A percentile compares a stretch with the other conserved stretches of the same genome.
Evolutionary conservation across 2,113 vertebrate genomes (phyloP).

Genomic region (Typhlomys cinereus): DNA sequence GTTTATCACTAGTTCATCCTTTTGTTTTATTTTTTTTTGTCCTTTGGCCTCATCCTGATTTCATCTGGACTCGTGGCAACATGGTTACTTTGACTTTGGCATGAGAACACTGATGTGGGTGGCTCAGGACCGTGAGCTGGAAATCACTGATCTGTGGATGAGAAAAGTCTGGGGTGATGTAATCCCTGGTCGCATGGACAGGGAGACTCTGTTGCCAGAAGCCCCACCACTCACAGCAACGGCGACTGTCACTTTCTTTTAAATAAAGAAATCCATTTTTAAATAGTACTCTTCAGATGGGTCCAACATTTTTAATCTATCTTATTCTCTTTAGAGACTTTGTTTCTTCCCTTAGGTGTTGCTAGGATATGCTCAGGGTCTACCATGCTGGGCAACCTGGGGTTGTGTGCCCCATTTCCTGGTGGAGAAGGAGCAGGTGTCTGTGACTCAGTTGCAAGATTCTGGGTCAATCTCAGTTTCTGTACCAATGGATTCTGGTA

Average conservation of each 20-base stretch:
- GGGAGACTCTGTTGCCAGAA: background rate
- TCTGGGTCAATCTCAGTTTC: background rate
- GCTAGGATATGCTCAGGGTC: background rate
- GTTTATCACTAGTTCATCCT: background rate
- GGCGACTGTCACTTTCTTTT: background rate
- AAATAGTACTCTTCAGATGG: background rate
- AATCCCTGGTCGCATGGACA: background rate
- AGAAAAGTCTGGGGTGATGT: too few species aligned
- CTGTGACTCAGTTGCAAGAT: fast-evolving
- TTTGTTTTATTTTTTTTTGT: background rate
- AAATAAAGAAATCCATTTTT: background rate
- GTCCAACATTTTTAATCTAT: background rate
- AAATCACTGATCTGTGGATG: background rate
- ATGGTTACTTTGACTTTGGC: background rate
- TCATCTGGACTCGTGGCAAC: background rate
- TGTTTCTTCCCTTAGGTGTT: background rate
- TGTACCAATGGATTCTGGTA: background rate
- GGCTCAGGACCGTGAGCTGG: background rate
- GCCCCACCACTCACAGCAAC: background rate
- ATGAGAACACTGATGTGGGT: background rate
- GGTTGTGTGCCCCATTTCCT: background rate
- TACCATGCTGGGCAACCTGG: background rate
- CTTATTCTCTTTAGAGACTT: background rate
- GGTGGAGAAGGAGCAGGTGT: background rate
- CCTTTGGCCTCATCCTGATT: background rate